These are phyloP conservation scores for Halcyon chelicuti DNA, from an alignment of 2,797 vertebrate species.

Conservation along the genomic window DNA sequence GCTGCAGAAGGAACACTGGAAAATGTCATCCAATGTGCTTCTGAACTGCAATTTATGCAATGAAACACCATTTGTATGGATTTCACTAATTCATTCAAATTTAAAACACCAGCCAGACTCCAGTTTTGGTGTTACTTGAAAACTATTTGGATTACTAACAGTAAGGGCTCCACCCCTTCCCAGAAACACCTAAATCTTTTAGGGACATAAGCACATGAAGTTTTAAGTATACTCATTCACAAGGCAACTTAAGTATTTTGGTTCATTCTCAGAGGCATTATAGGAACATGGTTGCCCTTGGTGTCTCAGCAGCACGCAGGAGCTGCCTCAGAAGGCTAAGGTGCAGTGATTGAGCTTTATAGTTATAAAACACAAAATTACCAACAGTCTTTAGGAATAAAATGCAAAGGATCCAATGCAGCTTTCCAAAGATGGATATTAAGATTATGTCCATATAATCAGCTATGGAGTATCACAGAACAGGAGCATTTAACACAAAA, in stretches of 20 bases:
- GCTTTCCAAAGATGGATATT: not conserved
- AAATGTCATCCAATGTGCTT: constrained; percentile 37
- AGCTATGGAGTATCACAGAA: not conserved
- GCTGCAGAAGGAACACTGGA: constrained; percentile 7
- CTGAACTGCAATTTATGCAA: constrained; percentile 23
- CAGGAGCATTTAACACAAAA: not conserved
- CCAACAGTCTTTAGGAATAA: not conserved
- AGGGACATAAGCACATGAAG: not conserved
- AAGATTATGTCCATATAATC: not conserved
- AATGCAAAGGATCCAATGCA: not conserved
- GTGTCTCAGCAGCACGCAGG: not conserved
- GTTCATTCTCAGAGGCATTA: not conserved
- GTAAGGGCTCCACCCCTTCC: not conserved
- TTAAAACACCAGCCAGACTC: not conserved
- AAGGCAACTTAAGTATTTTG: not conserved
- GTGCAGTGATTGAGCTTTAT: not conserved
- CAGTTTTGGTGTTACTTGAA: not conserved
- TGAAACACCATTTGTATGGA: not conserved
- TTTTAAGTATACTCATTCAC: not conserved
- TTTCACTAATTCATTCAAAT: not conserved
- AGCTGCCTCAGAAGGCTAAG: not conserved
- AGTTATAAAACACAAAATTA: not conserved
- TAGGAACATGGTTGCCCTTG: not conserved
- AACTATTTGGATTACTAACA: not conserved
- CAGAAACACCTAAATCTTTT: not conserved